Evolutionary conservation across 2,113 vertebrate species (phyloP).

Genomic region (Illadopsis cleaveri): DNA sequence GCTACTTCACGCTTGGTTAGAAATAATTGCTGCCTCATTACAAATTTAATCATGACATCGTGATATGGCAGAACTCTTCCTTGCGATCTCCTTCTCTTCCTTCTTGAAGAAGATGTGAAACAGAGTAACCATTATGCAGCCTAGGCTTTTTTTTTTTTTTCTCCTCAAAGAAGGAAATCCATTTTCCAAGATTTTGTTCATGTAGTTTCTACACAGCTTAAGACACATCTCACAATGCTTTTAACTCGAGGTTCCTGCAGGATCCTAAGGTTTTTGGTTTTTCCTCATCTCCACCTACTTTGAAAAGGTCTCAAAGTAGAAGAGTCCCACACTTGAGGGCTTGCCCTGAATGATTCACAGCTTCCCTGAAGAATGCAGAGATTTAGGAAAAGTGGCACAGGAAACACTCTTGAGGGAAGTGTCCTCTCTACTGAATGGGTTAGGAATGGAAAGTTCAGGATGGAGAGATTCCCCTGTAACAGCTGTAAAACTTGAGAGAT

Average conservation of each 20-base stretch:
- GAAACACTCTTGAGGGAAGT: not conserved
- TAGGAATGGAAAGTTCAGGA: not conserved
- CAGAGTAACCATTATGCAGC: not conserved
- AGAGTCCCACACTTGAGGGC: not conserved
- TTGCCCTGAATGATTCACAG: not conserved
- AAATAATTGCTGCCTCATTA: not conserved
- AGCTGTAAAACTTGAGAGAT: not conserved
- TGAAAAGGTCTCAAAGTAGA: not conserved
- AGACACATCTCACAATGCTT: not conserved
- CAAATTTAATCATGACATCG: not conserved
- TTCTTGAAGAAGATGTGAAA: not conserved
- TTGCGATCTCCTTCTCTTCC: not conserved
- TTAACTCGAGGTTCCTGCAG: not conserved
- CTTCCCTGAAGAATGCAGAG: not conserved
- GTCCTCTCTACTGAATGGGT: not conserved
- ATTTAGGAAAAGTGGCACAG: not conserved
- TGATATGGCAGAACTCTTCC: not conserved
- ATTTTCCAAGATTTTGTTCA: not conserved
- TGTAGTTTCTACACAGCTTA: not conserved
- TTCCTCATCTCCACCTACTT: not conserved
- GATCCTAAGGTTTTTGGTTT: not conserved
- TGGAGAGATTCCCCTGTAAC: not conserved
- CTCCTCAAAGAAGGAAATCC: not conserved
- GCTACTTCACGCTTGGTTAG: not conserved
- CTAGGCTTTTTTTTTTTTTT: not conserved